Conservation (phyloP, 2,113 vertebrate species). For the Pachycephala philippinensis region DNA sequence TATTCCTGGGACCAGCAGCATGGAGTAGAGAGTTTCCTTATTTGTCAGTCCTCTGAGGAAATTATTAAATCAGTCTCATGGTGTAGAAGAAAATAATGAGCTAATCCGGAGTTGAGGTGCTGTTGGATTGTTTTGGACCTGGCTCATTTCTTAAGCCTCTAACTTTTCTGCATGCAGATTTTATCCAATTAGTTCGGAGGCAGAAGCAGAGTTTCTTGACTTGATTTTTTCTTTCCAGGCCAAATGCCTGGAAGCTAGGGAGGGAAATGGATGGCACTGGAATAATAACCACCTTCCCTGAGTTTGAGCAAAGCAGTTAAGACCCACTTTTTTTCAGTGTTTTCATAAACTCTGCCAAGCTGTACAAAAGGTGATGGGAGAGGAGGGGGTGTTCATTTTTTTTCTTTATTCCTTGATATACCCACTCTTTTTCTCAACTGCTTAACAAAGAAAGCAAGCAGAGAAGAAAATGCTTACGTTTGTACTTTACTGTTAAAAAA, state of each 20-base stretch:
- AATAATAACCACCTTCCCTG: conserved; percentile 43
- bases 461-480: background rate
- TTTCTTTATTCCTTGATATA: background rate
- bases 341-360: conserved; percentile 23
- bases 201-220: conserved; percentile 11
- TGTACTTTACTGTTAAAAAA: background rate
- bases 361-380: background rate
- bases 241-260: conserved; percentile 59
- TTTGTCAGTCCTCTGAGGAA: background rate
- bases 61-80: conserved; percentile 16
- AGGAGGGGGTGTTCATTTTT: background rate
- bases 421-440: background rate
- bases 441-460: background rate
- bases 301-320: conserved; percentile 13
- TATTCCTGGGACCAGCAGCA: background rate
- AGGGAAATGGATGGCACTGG: conserved; percentile 27
- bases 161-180: conserved; percentile 31
- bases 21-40: background rate
- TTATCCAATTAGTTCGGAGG: conserved; percentile 19
- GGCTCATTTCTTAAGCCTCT: conserved; percentile 12
- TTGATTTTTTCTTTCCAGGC: conserved; percentile 47
- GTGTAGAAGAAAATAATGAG: conserved; percentile 54
- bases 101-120: background rate
- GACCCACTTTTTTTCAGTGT: background rate
- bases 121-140: background rate